A percentile compares a stretch with the other conserved stretches of the same genome.
Evolutionary conservation across 37 sponge, comb jelly and placozoan genomes (phyloP).

Genomic region (Ephydatia muelleri): DNA sequence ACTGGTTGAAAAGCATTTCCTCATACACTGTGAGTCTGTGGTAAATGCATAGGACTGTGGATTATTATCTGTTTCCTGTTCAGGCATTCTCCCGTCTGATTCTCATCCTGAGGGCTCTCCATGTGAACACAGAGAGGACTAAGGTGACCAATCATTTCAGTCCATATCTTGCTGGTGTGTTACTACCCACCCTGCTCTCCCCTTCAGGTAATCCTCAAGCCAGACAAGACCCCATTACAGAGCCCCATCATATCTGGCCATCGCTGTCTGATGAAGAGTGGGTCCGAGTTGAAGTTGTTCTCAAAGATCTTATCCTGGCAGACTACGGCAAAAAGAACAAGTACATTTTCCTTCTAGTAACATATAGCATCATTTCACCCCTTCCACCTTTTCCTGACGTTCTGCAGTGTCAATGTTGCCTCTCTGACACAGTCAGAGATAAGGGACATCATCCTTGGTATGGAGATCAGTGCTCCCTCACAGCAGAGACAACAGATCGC

Average conservation of each 20-base stretch:
- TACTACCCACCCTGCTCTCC: not conserved
- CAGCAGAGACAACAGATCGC: constrained; percentile 99
- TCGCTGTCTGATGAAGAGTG: constrained; percentile 95
- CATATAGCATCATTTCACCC: not conserved
- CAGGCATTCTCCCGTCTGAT: constrained; percentile 97
- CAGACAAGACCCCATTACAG: constrained; percentile 99
- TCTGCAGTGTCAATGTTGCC: constrained; percentile 91
- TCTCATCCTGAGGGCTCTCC: constrained; percentile 96
- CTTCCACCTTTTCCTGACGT: not conserved
- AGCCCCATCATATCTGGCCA: constrained; percentile 99
- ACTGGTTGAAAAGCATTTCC: constrained; percentile 99
- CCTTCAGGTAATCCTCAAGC: constrained; percentile 89
- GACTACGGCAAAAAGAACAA: constrained; percentile 99
- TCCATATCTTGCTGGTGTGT: not conserved
- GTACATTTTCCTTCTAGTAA: constrained; percentile 14
- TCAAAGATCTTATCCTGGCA: constrained; percentile 98
- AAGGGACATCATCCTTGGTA: constrained; percentile 98
- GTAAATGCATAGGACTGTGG: too few relatives aligned
- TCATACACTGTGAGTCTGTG: constrained; percentile 92
- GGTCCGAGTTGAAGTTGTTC: constrained; percentile 94
- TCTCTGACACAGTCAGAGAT: constrained; percentile 98
- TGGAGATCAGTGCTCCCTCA: constrained; percentile 99
- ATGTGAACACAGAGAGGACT: constrained; percentile 96
- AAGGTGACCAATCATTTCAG: constrained; percentile 55
- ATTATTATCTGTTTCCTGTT: not conserved